Evolutionary conservation across 2,797 vertebrate species (phyloP).

Genomic region (Loriculus beryllinus): DNA sequence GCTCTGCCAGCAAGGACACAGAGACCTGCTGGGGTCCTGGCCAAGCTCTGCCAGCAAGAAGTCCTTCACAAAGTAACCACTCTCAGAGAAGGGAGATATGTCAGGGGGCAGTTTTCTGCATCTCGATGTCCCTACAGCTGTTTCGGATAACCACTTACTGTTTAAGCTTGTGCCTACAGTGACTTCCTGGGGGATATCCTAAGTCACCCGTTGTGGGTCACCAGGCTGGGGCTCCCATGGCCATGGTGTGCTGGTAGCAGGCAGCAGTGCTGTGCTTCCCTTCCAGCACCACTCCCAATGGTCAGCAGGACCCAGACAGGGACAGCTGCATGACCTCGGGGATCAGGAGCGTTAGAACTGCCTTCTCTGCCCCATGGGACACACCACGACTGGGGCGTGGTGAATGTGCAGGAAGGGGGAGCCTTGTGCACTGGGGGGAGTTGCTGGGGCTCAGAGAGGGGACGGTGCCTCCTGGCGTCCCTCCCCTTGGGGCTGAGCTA

Average conservation of each 20-base stretch:
- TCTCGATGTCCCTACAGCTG: neutral
- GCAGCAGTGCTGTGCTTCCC: neutral
- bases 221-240: neutral
- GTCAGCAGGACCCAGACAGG: neutral
- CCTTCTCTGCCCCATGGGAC: rapidly evolving
- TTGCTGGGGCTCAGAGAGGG: neutral
- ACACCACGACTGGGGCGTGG: rapidly evolving
- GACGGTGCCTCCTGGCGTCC: neutral
- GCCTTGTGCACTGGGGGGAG: rapidly evolving
- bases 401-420: rapidly evolving
- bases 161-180: no score
- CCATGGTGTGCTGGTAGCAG: neutral
- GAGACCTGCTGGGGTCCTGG: neutral
- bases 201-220: neutral
- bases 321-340: rapidly evolving
- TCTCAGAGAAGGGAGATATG: neutral
- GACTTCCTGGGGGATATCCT: neutral
- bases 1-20: neutral
- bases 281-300: neutral
- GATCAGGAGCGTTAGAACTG: neutral
- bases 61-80: neutral
- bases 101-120: neutral
- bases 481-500: neutral
- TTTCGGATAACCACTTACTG: neutral
- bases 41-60: neutral